A percentile compares a stretch with the other conserved stretches of the same genome.
Evolutionary conservation across 92 coral and sea anemone species (phyloP).

Genomic region (Parazoanthus swiftii): DNA sequence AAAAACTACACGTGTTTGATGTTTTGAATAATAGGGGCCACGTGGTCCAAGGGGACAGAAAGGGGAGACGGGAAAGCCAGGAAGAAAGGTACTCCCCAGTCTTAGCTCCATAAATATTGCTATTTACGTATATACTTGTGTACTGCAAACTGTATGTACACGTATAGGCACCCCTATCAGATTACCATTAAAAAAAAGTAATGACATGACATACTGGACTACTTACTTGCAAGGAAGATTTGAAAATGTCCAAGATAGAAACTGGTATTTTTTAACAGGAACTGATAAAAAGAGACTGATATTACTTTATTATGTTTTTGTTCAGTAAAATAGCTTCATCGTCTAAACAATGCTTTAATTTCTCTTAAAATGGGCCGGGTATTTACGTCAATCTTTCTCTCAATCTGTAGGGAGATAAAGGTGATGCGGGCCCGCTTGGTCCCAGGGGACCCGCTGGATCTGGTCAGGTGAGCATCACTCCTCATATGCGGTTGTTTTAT

Average conservation of each 20-base stretch:
- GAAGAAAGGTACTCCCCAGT: conserved; percentile 2
- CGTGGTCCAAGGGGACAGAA: conserved; percentile 16
- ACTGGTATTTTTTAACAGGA: no score
- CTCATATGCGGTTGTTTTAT: neutral
- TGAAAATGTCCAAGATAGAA: no score
- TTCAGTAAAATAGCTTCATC: no score
- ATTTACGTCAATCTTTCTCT: neutral
- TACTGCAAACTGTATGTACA: no score
- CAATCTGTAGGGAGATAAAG: conserved; percentile 9
- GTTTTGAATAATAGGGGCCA: neutral
- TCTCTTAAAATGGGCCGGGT: neutral
- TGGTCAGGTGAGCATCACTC: neutral
- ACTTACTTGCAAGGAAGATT: no score
- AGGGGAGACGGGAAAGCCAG: conserved; percentile 17
- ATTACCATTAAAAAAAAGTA: no score
- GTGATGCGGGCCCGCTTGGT: conserved; percentile 11
- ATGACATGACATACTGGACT: no score
- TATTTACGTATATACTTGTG: neutral
- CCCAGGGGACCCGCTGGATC: neutral
- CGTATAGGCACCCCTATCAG: no score
- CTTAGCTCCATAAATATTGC: neutral
- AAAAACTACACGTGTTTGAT: neutral
- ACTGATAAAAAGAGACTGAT: no score
- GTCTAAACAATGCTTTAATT: neutral
- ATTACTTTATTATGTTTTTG: no score